Conservation (phyloP, 2,888 invertebrate species). For the Linnaemya vulpina region DNA sequence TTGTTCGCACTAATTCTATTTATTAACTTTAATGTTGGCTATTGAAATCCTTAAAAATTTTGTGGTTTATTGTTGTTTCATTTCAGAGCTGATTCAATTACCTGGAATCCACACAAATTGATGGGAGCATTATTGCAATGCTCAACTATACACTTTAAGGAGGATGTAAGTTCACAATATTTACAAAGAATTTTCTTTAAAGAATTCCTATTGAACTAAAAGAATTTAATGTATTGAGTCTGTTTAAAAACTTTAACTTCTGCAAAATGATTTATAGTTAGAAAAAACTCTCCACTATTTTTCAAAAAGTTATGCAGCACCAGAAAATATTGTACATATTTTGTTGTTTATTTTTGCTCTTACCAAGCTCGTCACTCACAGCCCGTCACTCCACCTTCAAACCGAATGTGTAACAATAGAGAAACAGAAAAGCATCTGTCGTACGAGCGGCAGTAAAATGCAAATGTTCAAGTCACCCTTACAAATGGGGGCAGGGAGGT, state of each 20-base stretch:
- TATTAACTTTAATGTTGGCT: conserved; percentile 51
- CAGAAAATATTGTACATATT: conserved; percentile 34
- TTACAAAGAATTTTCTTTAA: neutral
- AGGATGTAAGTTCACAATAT: conserved; percentile 90
- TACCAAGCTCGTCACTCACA: conserved; percentile 41
- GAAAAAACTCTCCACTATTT: neutral
- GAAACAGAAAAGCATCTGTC: conserved; percentile 26
- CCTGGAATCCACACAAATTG: conserved; percentile 99
- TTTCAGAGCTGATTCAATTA: conserved; percentile 95
- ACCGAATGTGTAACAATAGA: conserved; percentile 1
- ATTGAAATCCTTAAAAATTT: conserved; percentile 66
- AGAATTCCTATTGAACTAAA: neutral
- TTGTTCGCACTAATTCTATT: conserved; percentile 57
- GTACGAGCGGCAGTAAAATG: conserved; percentile 5
- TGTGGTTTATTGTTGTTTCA: conserved; percentile 71
- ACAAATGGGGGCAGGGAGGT: neutral
- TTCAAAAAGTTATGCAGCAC: neutral
- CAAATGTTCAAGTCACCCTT: conserved; percentile 63
- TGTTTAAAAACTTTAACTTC: too few species aligned
- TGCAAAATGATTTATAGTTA: neutral
- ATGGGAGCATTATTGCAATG: conserved; percentile 99
- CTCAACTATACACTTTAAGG: conserved; percentile 97
- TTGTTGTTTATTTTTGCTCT: neutral
- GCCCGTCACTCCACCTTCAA: conserved; percentile 1
- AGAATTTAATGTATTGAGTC: neutral